These are phyloP conservation scores for Mesorhabditis sp. DNA, from an alignment of 2,888 invertebrate genomes.

Conservation along the genomic window DNA sequence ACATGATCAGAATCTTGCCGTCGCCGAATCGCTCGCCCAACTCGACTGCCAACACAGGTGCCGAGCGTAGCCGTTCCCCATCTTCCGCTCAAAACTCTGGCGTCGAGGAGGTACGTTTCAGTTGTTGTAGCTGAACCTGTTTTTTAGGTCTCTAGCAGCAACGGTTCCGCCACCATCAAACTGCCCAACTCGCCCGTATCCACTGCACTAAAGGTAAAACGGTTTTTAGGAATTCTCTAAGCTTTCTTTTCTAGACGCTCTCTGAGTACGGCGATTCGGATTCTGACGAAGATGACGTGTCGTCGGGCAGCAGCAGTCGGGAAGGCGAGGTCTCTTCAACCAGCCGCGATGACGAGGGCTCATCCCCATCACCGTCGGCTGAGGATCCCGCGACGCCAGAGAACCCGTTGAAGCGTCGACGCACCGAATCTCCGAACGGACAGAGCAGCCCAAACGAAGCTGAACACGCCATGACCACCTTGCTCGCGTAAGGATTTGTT, in stretches of 20 bases:
- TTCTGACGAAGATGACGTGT: constrained; percentile 29
- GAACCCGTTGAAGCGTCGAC: constrained; percentile 13
- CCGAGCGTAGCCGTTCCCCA: not conserved
- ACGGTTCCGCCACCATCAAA: constrained; percentile 10
- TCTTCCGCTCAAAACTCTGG: not conserved
- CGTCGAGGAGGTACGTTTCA: not conserved
- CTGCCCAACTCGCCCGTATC: constrained; percentile 21
- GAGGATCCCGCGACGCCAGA: constrained; percentile 14
- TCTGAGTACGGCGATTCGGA: constrained; percentile 43
- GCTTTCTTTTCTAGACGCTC: constrained; percentile 24
- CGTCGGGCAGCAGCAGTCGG: constrained; percentile 9
- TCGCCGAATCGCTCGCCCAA: not conserved
- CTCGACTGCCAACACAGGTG: not conserved
- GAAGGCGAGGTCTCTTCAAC: constrained; percentile 26
- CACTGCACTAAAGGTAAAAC: too few species aligned
- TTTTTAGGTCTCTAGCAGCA: not conserved
- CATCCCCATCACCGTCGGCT: not conserved
- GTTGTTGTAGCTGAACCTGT: not conserved
- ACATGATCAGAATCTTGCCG: not conserved
- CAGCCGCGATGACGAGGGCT: constrained; percentile 8
- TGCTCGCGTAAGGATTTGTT: too few species aligned
- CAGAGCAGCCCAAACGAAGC: constrained; percentile 8
- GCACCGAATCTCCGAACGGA: constrained; percentile 9
- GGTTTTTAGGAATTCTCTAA: too few species aligned
- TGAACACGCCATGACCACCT: too few species aligned